Percentiles rank a stretch among this genome's conserved stretches.
Evolutionary conservation across 1,140 invertebrate genomes (phyloP).

Genomic region (Myzus persicae): DNA sequence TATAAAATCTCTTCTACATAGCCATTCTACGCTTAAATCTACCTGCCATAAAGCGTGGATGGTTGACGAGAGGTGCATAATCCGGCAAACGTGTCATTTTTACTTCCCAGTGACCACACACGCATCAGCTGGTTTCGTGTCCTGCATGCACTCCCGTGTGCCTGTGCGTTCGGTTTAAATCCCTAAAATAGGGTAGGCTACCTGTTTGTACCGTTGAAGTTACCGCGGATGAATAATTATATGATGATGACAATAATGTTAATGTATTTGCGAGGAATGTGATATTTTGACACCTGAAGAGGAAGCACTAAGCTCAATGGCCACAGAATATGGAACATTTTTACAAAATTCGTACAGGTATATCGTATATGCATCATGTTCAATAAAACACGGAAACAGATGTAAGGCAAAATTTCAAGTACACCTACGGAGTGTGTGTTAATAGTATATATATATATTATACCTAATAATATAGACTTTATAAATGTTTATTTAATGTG

Average conservation of each 20-base stretch:
- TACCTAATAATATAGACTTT: not conserved
- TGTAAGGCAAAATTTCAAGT: not conserved
- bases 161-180: not conserved
- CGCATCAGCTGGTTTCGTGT: not conserved
- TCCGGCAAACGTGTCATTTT: not conserved
- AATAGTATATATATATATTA: not conserved
- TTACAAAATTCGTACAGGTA: not conserved
- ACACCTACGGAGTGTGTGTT: no score
- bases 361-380: no score
- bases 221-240: not conserved
- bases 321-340: not conserved
- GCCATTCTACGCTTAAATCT: not conserved
- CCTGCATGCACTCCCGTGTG: not conserved
- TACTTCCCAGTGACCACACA: not conserved
- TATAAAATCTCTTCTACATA: no score
- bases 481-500: constrained; percentile 3
- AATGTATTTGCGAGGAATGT: not conserved
- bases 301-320: not conserved
- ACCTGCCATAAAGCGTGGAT: not conserved
- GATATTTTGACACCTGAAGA: not conserved
- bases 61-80: not conserved
- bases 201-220: not conserved
- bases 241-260: not conserved
- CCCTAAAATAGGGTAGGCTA: not conserved
- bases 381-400: not conserved